These are phyloP conservation scores for Mycetomoellerius zeteki DNA, from an alignment of 1,140 invertebrate species.

Conservation along the genomic window DNA sequence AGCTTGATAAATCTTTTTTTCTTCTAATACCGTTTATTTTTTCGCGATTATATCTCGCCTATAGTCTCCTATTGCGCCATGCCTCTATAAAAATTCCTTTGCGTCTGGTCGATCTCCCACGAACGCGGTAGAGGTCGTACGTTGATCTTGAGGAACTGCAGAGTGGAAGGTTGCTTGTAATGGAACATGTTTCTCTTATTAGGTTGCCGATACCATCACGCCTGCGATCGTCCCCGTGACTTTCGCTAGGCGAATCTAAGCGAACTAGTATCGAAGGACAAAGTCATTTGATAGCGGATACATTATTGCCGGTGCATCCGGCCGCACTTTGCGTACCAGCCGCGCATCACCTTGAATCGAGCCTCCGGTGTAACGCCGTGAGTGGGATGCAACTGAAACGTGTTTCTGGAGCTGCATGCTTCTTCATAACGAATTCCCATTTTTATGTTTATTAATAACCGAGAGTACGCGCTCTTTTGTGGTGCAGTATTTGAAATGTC, in stretches of 20 bases:
- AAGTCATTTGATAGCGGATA: constrained; percentile 66
- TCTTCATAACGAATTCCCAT: constrained; percentile 14
- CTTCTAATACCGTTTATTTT: background rate
- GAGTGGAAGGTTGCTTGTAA: background rate
- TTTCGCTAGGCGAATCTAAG: constrained; percentile 72
- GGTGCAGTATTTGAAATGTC: background rate
- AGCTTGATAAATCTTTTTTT: background rate
- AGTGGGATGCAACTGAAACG: constrained; percentile 54
- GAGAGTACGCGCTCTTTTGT: background rate
- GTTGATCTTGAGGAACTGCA: constrained; percentile 61
- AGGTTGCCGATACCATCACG: constrained; percentile 7
- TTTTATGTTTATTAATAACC: constrained; percentile 21
- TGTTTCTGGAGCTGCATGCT: constrained; percentile 21
- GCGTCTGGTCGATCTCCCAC: background rate
- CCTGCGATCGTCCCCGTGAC: constrained; percentile 47
- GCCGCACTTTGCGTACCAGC: constrained; percentile 47
- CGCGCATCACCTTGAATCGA: constrained; percentile 66
- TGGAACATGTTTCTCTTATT: constrained; percentile 22
- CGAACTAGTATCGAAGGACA: constrained; percentile 70
- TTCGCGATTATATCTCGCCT: constrained; percentile 3
- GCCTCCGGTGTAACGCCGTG: constrained; percentile 33
- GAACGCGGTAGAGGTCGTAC: constrained; percentile 53
- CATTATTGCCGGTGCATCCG: constrained; percentile 71
- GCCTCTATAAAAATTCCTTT: constrained; percentile 17
- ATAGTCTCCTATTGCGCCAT: background rate